These are phyloP conservation scores for Theristus sp. DNA, from an alignment of 2,888 invertebrate species.

Conservation along the genomic window DNA sequence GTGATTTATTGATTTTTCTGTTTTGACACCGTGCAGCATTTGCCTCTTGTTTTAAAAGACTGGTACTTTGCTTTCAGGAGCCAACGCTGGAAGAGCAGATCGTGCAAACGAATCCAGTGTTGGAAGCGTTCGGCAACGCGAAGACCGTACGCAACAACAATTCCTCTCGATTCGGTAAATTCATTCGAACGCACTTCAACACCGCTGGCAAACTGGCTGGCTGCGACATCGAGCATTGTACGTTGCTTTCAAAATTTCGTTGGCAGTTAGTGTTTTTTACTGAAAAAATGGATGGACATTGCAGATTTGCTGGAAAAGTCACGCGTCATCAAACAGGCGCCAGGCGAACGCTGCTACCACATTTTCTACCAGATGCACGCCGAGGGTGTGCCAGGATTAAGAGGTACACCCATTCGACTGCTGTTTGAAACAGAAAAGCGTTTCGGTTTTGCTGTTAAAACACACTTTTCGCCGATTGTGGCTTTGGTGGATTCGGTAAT, in stretches of 20 bases:
- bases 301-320: slow-evolving; percentile 97
- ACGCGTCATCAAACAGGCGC: slow-evolving; percentile 87
- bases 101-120: slow-evolving; percentile 92
- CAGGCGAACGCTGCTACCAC: slow-evolving; percentile 93
- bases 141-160: slow-evolving; percentile 99
- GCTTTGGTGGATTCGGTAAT: no score
- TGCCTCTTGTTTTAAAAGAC: no score
- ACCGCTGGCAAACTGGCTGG: slow-evolving; percentile 95
- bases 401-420: background rate
- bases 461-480: no score
- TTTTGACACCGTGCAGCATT: no score
- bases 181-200: slow-evolving; percentile 99
- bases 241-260: slow-evolving; percentile 35
- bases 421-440: no score
- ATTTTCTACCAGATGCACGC: slow-evolving; percentile 99
- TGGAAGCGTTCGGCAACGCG: slow-evolving; percentile 96
- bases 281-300: no score
- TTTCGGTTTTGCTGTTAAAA: no score
- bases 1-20: no score
- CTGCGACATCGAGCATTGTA: slow-evolving; percentile 98
- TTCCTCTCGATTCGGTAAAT: slow-evolving; percentile 98
- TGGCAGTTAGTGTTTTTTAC: background rate
- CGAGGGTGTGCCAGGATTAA: slow-evolving; percentile 42
- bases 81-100: slow-evolving; percentile 84
- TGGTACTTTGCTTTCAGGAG: no score